phyloP scores from a whole-genome alignment of 2,797 vertebrate species.

The Spondyliosoma cantharus region DNA sequence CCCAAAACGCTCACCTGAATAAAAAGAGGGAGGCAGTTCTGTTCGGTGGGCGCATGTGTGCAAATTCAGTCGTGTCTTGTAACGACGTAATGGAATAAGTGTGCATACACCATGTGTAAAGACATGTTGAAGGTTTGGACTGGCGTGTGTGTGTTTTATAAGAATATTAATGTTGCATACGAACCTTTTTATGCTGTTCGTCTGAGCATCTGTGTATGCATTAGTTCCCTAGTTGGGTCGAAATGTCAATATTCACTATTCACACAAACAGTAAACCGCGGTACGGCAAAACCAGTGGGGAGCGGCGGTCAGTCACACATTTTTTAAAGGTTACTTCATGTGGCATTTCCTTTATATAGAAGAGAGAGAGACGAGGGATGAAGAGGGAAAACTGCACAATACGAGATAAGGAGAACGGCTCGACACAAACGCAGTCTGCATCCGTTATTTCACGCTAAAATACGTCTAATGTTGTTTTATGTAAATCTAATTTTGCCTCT shows the following conservation, averaged over 20 bases:
- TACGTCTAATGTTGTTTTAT: not conserved
- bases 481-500: too few species aligned
- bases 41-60: conserved; percentile 21
- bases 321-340: conserved; percentile 65
- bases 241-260: conserved; percentile 75
- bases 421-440: not conserved
- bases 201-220: conserved; percentile 19
- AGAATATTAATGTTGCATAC: not conserved
- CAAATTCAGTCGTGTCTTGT: conserved; percentile 5
- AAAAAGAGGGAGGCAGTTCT: conserved; percentile 1
- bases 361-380: conserved; percentile 15
- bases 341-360: conserved; percentile 56
- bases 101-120: not conserved
- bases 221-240: conserved; percentile 50
- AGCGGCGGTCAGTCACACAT: conserved; percentile 40
- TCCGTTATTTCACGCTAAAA: not conserved
- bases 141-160: not conserved
- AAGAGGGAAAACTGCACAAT: conserved; percentile 7
- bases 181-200: not conserved
- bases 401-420: conserved; percentile 20
- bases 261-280: conserved; percentile 54
- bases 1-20: conserved; percentile 45
- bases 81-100: too few species aligned
- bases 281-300: conserved; percentile 32
- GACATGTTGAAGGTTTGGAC: not conserved